Evolutionary conservation across 2,797 vertebrate species (phyloP).

Genomic region (Molossus alvarezi): DNA sequence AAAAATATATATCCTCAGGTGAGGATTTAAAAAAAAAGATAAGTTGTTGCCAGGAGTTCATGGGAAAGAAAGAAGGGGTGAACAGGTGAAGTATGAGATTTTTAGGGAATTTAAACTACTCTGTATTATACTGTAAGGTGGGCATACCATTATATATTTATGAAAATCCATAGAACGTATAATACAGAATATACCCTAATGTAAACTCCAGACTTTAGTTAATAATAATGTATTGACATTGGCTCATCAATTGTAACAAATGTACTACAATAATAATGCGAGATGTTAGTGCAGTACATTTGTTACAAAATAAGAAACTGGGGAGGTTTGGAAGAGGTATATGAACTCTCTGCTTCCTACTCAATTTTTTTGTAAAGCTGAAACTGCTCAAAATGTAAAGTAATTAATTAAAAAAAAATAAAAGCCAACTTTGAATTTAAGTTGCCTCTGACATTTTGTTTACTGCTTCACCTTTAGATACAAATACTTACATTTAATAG

Average conservation of each 20-base stretch:
- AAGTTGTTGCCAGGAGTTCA: not conserved
- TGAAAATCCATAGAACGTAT: not conserved
- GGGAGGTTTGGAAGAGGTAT: not conserved
- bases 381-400: constrained; percentile 22
- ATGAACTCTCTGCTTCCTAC: not conserved
- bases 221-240: not conserved
- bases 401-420: not conserved
- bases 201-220: not conserved
- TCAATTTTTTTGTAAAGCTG: constrained; percentile 5
- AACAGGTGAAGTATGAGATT: not conserved
- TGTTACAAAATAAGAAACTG: not conserved
- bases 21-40: not conserved
- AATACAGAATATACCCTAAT: not conserved
- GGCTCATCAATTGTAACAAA: not conserved
- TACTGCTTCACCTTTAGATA: not conserved
- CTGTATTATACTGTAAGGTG: not conserved
- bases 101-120: not conserved
- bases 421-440: not conserved
- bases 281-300: not conserved
- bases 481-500: constrained; percentile 19
- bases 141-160: not conserved
- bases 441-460: not conserved
- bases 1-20: no score
- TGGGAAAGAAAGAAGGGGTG: not conserved
- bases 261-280: not conserved